Conservation (phyloP, 2,888 invertebrate species). For the Stenoptilia bipunctidactyla region DNA sequence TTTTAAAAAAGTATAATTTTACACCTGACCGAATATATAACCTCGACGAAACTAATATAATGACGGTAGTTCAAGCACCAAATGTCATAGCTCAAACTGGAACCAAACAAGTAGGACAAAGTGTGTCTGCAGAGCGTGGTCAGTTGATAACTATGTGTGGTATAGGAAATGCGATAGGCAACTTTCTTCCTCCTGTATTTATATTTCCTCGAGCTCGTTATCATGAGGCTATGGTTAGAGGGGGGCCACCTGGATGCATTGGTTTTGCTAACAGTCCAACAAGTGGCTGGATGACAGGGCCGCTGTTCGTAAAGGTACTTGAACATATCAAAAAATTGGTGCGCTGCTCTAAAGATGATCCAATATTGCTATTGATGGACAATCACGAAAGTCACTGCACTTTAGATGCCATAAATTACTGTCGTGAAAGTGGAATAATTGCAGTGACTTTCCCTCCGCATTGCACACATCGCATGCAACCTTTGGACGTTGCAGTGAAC, state of each 20-base stretch:
- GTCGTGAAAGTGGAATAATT: constrained; percentile 17
- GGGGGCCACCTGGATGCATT: constrained; percentile 10
- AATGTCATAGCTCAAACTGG: constrained; percentile 16
- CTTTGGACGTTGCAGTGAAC: constrained; percentile 15
- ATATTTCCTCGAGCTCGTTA: constrained; percentile 14
- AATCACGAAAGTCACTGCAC: constrained; percentile 17
- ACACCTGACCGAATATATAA: constrained; percentile 6
- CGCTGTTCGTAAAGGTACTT: constrained; percentile 13
- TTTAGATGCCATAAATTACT: constrained; percentile 17
- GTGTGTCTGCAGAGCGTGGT: constrained; percentile 16
- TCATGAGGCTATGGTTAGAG: constrained; percentile 9
- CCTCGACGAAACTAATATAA: no score
- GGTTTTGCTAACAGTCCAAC: constrained; percentile 15
- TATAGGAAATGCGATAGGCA: constrained; percentile 11
- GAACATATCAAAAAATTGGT: constrained; percentile 16
- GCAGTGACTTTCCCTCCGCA: constrained; percentile 16
- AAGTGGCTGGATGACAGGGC: constrained; percentile 15
- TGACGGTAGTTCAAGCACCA: constrained; percentile 20
- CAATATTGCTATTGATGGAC: constrained; percentile 16
- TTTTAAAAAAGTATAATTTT: constrained; percentile 1
- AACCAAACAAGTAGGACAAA: constrained; percentile 16
- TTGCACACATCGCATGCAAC: constrained; percentile 16
- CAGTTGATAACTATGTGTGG: constrained; percentile 14
- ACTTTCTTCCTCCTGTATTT: constrained; percentile 12
- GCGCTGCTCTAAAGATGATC: constrained; percentile 13